These are phyloP conservation scores for Paradisaea rubra DNA, from an alignment of 2,113 vertebrate genomes.

Conservation along the genomic window DNA sequence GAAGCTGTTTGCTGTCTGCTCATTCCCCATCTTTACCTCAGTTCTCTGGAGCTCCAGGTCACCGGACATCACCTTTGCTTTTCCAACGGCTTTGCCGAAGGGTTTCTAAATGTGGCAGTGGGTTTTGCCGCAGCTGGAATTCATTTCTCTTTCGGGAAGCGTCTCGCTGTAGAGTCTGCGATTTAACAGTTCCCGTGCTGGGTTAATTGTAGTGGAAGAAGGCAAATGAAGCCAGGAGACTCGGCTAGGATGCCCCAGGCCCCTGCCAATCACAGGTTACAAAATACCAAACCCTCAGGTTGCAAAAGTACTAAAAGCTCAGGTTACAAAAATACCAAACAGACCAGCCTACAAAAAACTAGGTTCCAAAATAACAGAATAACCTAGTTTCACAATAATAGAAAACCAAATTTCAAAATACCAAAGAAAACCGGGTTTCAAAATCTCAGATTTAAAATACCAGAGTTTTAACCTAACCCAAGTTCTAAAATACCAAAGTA, in stretches of 20 bases:
- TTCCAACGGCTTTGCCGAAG: too few relatives aligned
- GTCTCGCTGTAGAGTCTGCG: neutral
- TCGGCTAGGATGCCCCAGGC: neutral
- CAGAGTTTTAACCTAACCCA: neutral
- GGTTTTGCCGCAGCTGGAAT: too few relatives aligned
- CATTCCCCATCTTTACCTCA: too few relatives aligned
- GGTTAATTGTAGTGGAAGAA: neutral
- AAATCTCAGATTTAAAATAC: neutral
- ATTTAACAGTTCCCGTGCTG: neutral
- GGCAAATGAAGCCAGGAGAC: neutral
- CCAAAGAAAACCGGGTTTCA: neutral
- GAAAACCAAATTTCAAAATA: neutral
- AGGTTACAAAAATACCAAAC: neutral
- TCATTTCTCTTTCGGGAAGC: too few relatives aligned
- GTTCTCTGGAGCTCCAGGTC: too few relatives aligned
- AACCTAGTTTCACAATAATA: neutral
- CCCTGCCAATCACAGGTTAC: neutral
- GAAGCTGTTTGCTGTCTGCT: too few relatives aligned
- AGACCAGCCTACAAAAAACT: neutral
- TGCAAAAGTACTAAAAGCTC: neutral
- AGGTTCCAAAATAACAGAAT: neutral
- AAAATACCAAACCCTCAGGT: neutral
- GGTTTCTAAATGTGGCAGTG: too few relatives aligned
- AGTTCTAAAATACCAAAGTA: neutral
- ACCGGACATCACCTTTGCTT: too few relatives aligned